Evolutionary conservation across 2,888 invertebrate genomes (phyloP).

Genomic region (Nebria salina): DNA sequence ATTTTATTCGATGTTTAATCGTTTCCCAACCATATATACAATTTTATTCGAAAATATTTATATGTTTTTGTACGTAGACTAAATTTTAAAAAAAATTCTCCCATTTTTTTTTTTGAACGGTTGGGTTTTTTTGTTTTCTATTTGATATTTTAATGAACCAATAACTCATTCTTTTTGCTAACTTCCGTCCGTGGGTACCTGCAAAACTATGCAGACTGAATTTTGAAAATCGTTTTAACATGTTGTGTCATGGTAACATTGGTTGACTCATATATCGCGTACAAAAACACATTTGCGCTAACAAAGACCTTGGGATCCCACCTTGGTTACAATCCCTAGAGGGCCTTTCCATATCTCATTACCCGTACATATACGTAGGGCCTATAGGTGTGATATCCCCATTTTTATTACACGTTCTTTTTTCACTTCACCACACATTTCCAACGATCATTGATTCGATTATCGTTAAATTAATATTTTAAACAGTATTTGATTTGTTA

Average conservation of each 20-base stretch:
- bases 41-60: background rate
- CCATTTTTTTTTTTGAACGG: too few relatives aligned
- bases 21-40: background rate
- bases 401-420: background rate
- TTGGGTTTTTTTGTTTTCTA: background rate
- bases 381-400: constrained; percentile 21
- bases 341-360: constrained; percentile 17
- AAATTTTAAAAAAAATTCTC: too few relatives aligned
- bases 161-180: background rate
- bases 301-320: background rate
- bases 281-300: background rate
- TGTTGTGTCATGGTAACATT: background rate
- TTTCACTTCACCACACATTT: background rate
- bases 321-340: constrained; percentile 7
- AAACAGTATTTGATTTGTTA: background rate
- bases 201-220: too few relatives aligned
- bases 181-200: background rate
- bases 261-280: background rate
- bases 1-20: background rate
- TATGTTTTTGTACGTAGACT: too few relatives aligned
- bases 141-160: background rate
- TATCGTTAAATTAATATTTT: background rate
- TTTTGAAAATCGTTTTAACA: background rate
- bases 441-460: background rate
- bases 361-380: background rate